A percentile compares a stretch with the other conserved stretches of the same genome.
phyloP scores from a whole-genome alignment of 2,888 invertebrate genomes.

The Tortrix viridana region DNA sequence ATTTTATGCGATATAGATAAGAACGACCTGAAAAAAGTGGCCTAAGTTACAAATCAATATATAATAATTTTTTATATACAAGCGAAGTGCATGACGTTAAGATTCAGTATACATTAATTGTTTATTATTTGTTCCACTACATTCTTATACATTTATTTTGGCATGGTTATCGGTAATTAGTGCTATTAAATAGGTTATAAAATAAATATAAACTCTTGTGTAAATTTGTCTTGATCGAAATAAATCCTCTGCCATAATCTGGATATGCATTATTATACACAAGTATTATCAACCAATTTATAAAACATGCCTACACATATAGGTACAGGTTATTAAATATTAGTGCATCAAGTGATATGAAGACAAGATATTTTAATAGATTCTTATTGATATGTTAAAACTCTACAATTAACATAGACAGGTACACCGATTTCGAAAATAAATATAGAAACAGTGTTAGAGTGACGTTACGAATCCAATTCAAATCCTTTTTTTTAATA shows the following conservation, averaged over 20 bases:
- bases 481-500: neutral
- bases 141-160: conserved; percentile 32
- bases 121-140: conserved; percentile 27
- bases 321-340: conserved; percentile 22
- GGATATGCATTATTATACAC: conserved; percentile 22
- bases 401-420: conserved; percentile 43
- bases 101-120: conserved; percentile 28
- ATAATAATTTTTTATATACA: conserved; percentile 26
- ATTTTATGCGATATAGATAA: conserved; percentile 13
- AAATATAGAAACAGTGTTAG: conserved; percentile 33
- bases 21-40: conserved; percentile 29
- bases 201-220: neutral
- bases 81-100: conserved; percentile 28
- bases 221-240: neutral
- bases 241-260: neutral
- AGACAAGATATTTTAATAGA: conserved; percentile 41
- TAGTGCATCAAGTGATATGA: conserved; percentile 42
- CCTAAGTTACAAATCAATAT: conserved; percentile 24
- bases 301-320: conserved; percentile 32
- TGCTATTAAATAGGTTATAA: conserved; percentile 7
- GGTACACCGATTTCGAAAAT: conserved; percentile 39
- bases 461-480: conserved; percentile 12
- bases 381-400: conserved; percentile 41
- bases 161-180: conserved; percentile 28
- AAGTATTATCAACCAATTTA: conserved; percentile 10